Percentiles rank a stretch among this genome's conserved stretches.
phyloP scores from a whole-genome alignment of 2,888 invertebrate species.

The Rotaria magnacalcarata region DNA sequence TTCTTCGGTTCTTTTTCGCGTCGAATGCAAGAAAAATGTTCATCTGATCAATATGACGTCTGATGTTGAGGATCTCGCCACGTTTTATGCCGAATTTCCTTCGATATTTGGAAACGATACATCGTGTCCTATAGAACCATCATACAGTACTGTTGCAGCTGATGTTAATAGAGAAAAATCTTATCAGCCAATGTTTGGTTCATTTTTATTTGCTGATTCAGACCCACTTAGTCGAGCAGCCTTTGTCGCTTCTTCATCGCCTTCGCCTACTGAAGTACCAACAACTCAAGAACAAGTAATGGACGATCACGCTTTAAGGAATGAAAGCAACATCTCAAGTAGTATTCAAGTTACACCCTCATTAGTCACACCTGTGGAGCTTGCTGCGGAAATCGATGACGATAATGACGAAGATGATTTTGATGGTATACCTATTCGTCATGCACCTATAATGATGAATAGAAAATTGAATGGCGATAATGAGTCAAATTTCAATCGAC shows the following conservation, averaged over 20 bases:
- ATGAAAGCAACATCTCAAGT: background rate
- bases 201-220: background rate
- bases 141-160: background rate
- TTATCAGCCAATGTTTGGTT: background rate
- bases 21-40: slow-evolving; percentile 26
- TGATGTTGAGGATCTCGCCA: background rate
- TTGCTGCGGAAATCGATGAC: background rate
- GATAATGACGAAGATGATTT: slow-evolving; percentile 33
- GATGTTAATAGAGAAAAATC: background rate
- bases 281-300: background rate
- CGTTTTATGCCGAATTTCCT: background rate
- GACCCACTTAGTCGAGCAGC: background rate
- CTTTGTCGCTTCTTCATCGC: background rate
- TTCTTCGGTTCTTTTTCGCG: background rate
- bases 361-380: background rate
- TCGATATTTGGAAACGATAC: background rate
- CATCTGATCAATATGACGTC: background rate
- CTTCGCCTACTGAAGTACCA: background rate
- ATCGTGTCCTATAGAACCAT: background rate
- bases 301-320: background rate
- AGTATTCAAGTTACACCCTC: background rate
- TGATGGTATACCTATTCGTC: background rate
- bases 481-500: background rate
- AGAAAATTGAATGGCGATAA: background rate
- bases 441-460: background rate